phyloP scores from a whole-genome alignment of 30 jellyfish, hydroid and myxozoan species.

The Haliclystus octoradiatus region DNA sequence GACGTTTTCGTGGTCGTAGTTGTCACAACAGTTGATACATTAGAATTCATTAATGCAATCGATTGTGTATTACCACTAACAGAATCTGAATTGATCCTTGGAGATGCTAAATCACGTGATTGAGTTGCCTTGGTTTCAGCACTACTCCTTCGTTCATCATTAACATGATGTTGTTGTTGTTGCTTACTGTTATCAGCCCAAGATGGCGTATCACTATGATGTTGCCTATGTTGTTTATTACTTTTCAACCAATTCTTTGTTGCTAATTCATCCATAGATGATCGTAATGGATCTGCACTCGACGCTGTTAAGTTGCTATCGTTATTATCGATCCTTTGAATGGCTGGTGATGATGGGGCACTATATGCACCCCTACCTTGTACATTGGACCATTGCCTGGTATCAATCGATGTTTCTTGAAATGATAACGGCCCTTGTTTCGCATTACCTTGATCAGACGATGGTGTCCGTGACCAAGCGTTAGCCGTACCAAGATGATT shows the following conservation, averaged over 20 bases:
- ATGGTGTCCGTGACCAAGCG: conserved; percentile 67
- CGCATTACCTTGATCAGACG: conserved; percentile 50
- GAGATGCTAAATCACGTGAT: background rate
- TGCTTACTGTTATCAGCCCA: background rate
- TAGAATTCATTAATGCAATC: conserved; percentile 51
- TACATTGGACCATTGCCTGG: conserved; percentile 56
- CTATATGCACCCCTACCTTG: conserved; percentile 99
- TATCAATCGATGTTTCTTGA: conserved; percentile 58
- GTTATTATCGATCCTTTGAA: conserved; percentile 52
- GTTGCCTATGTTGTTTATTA: background rate
- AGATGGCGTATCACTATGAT: background rate
- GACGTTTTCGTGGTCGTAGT: conserved; percentile 44
- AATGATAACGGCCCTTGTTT: conserved; percentile 6
- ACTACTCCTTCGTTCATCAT: background rate
- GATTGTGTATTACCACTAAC: conserved; percentile 4
- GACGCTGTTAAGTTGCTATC: conserved; percentile 41
- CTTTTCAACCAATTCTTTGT: conserved; percentile 49
- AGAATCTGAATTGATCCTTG: background rate
- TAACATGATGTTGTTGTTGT: background rate
- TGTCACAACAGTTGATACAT: conserved; percentile 44
- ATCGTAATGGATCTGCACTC: conserved; percentile 46
- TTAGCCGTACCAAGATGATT: conserved; percentile 59
- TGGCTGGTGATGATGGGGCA: conserved; percentile 99
- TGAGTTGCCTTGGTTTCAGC: background rate
- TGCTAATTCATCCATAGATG: conserved; percentile 87